Evolutionary conservation across 2,113 vertebrate species (phyloP), one percentile per base, ranked within the genome.

Genomic region (Leptobrachium ailaonicum): DNA sequence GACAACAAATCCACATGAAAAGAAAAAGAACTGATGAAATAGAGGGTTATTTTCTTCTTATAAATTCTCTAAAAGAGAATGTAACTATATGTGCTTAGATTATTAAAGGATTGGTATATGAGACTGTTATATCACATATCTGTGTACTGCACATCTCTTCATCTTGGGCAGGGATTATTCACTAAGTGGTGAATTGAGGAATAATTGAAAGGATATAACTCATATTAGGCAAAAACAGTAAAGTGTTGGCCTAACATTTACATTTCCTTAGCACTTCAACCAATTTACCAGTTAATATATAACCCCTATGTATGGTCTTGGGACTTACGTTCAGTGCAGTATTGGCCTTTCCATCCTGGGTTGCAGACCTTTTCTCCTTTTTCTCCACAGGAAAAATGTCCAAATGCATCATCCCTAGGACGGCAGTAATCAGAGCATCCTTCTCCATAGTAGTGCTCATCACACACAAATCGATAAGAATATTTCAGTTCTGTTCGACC

Each of bases 371-470:
- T 99, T 84, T 98, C 97, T 0, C 98, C 98, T 3, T 96, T 94
- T 79, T 99, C 97, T 75, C 96, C 96, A 0, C 98, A 99, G 77
- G 94, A 96, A 90, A 99, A 99, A 89, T 99, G 98, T 41, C 98
- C 98, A 1, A 99, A 99, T 44, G 96, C 94, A 6, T 99, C 97
- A 0, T 99, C 97, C 12, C 97, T 85, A 11, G 98, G 96, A 0
- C 98, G 95, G 83, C 98, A 99, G 89, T 99, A 98, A 72, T 98
- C 97, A 0, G 98, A 98, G 88, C 98, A 99, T 32, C 98, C 97
- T 1, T 99, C 97, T 9, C 98, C 98, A 0, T 98, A 99, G 88
- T 99, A 99, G 80, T 99, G 95, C 83, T 99, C 98, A 0, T 99
- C 98, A 0, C 98, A 99, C 62, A 98, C 90, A 0, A 99, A 99